Evolutionary conservation across 2,113 vertebrate species (phyloP).

Genomic region (Gymnorhina tibicen): DNA sequence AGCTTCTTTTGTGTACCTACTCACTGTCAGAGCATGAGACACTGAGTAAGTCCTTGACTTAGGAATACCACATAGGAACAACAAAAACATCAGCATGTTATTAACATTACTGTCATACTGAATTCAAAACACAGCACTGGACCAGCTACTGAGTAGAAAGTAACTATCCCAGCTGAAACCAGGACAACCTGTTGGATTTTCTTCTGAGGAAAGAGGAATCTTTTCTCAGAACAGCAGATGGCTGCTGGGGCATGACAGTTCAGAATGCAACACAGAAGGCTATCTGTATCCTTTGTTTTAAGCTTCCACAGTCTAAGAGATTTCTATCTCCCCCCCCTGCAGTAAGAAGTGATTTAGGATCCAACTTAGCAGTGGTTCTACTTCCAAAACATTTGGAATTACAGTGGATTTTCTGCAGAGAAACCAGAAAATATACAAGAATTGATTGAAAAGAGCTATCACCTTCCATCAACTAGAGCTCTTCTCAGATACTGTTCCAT

Average conservation of each 20-base stretch:
- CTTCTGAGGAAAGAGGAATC: neutral
- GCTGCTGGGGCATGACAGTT: neutral
- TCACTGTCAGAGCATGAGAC: neutral
- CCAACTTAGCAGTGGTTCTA: neutral
- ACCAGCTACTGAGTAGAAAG: neutral
- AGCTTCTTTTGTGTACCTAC: neutral
- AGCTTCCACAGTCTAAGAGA: neutral
- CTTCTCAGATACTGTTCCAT: neutral
- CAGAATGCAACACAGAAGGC: fast-evolving
- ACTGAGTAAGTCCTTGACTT: neutral
- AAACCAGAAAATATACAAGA: neutral
- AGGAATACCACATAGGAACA: neutral
- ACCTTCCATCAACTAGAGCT: neutral
- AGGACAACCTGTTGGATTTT: neutral
- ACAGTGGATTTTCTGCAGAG: neutral
- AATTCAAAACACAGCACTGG: neutral
- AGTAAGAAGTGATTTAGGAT: neutral
- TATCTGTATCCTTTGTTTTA: neutral
- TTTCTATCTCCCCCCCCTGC: fast-evolving
- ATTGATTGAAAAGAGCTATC: neutral
- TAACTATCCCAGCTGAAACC: neutral
- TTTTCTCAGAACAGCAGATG: neutral
- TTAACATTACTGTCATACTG: neutral
- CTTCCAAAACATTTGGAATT: neutral
- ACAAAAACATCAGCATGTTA: neutral